A percentile compares a stretch with the other conserved stretches of the same genome.
These are phyloP conservation scores for Cebus imitator DNA, from an alignment of 2,113 vertebrate genomes.

Conservation along the genomic window DNA sequence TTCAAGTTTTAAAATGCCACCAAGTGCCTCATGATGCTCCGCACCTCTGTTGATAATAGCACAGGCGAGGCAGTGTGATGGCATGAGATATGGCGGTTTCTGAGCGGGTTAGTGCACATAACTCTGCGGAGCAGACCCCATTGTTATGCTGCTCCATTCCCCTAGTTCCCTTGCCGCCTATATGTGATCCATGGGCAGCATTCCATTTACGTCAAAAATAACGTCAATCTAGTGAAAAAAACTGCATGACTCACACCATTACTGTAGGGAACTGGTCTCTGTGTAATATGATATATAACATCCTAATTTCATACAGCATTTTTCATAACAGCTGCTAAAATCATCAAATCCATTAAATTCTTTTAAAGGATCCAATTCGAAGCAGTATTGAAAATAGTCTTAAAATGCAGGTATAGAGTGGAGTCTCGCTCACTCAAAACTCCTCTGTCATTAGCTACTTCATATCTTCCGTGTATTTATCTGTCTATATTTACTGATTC, in stretches of 20 bases:
- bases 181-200: background rate
- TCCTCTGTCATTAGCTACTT: background rate
- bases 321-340: constrained; percentile 67
- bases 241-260: constrained; percentile 53
- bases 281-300: constrained; percentile 45
- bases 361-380: constrained; percentile 27
- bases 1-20: constrained; percentile 40
- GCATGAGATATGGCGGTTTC: background rate
- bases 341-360: constrained; percentile 44
- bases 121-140: background rate
- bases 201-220: constrained; percentile 63
- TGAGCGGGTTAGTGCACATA: background rate
- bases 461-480: background rate
- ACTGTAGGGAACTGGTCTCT: constrained; percentile 39
- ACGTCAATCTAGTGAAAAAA: constrained; percentile 36
- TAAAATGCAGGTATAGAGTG: background rate
- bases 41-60: constrained; percentile 3
- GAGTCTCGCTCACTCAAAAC: background rate
- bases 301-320: constrained; percentile 68
- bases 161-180: background rate
- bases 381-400: constrained; percentile 32
- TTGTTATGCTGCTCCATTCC: constrained; percentile 9
- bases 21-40: background rate
- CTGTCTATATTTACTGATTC: background rate
- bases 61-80: background rate